Evolutionary conservation across 2,888 invertebrate genomes (phyloP).

Genomic region (Bruchidius siliquastri): DNA sequence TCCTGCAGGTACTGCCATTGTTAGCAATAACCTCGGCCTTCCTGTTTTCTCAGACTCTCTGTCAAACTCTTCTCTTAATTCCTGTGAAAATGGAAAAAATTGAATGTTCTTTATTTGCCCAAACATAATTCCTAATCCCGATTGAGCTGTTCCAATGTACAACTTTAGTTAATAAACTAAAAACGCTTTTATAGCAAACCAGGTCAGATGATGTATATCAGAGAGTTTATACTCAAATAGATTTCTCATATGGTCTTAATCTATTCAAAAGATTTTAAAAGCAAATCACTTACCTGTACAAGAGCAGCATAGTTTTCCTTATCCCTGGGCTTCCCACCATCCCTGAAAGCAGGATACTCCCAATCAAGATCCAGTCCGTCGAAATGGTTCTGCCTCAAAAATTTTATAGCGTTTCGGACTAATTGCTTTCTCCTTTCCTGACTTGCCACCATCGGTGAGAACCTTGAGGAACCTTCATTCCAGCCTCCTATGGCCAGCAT

Average conservation of each 20-base stretch:
- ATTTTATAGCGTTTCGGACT: conserved; percentile 78
- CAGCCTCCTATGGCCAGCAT: conserved; percentile 88
- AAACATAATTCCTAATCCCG: no score
- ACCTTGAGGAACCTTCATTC: conserved; percentile 86
- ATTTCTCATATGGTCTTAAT: no score
- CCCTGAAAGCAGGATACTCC: conserved; percentile 81
- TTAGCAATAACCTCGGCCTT: conserved; percentile 71
- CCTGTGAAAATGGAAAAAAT: conserved; percentile 51
- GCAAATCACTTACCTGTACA: conserved; percentile 62
- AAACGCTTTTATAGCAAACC: no score
- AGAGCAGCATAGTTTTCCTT: conserved; percentile 82
- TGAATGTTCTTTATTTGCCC: no score
- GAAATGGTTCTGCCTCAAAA: conserved; percentile 86
- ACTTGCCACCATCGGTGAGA: conserved; percentile 84
- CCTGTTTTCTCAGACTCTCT: conserved; percentile 80
- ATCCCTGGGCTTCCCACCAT: conserved; percentile 77
- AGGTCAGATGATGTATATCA: no score
- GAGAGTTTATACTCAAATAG: no score
- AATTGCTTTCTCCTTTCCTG: conserved; percentile 72
- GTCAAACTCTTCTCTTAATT: conserved; percentile 84
- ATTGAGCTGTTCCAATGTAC: no score
- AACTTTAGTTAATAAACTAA: no score
- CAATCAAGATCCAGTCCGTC: conserved; percentile 91
- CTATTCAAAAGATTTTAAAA: conserved; percentile 5
- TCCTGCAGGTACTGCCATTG: conserved; percentile 93